A percentile compares a stretch with the other conserved stretches of the same genome.
Conservation (phyloP, 2,888 invertebrate species). For the Cerastis leucographa region DNA sequence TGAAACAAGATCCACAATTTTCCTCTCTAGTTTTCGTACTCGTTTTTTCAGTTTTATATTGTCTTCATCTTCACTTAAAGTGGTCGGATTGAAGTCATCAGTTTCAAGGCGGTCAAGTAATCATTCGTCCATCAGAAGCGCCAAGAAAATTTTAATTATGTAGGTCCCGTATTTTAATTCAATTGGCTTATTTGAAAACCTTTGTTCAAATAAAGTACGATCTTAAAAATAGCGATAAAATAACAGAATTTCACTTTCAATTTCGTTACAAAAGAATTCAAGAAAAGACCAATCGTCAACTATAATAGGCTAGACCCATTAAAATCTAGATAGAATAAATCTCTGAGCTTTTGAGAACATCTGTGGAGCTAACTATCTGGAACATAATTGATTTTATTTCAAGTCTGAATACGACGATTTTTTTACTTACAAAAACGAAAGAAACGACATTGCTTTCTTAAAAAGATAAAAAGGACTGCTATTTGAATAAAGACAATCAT, state of each 20-base stretch:
- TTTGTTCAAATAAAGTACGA: background rate
- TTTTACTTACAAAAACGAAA: constrained; percentile 17
- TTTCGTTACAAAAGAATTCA: constrained; percentile 27
- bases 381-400: constrained; percentile 45
- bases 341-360: constrained; percentile 30
- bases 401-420: constrained; percentile 35
- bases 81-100: background rate
- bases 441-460: background rate
- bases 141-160: constrained; percentile 5
- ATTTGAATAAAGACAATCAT: background rate
- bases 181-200: background rate
- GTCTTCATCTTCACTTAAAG: background rate
- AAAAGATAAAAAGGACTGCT: constrained; percentile 4
- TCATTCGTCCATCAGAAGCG: background rate
- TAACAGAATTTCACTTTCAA: constrained; percentile 18
- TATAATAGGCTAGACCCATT: constrained; percentile 29
- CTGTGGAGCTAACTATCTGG: constrained; percentile 40
- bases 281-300: constrained; percentile 21
- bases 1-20: background rate
- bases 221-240: constrained; percentile 18
- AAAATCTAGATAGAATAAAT: constrained; percentile 36
- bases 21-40: background rate
- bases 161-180: background rate
- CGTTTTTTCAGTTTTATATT: background rate
- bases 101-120: background rate